A percentile compares a stretch with the other conserved stretches of the same genome.
phyloP scores from a whole-genome alignment of 1,140 invertebrate species.

The Metopolophium dirhodum region DNA sequence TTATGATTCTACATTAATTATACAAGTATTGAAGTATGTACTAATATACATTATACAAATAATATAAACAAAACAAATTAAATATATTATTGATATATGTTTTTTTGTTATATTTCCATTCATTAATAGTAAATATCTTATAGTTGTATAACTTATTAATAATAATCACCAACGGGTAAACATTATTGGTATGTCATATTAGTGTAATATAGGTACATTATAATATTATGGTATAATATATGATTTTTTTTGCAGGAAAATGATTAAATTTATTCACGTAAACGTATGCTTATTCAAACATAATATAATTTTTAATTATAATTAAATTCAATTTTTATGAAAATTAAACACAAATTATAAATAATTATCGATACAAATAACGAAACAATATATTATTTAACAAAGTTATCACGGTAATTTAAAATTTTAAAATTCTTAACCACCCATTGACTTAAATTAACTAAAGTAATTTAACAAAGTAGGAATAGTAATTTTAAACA shows the following conservation, averaged over 20 bases:
- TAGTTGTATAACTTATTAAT: background rate
- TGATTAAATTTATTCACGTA: background rate
- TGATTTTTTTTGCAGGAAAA: background rate
- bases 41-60: too few relatives aligned
- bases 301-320: background rate
- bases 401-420: background rate
- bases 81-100: background rate
- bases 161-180: background rate
- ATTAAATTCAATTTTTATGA: background rate
- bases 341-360: background rate
- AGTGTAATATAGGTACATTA: background rate
- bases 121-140: background rate
- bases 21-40: background rate
- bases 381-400: background rate
- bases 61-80: background rate
- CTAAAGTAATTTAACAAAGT: background rate
- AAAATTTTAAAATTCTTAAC: background rate
- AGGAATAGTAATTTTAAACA: background rate
- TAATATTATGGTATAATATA: background rate
- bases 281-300: background rate
- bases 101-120: background rate
- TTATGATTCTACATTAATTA: too few relatives aligned
- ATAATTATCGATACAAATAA: background rate
- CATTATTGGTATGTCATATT: conserved; percentile 3
- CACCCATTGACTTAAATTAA: background rate